Conservation (phyloP, 2,888 invertebrate species). For the Agrilus cyanescens region DNA sequence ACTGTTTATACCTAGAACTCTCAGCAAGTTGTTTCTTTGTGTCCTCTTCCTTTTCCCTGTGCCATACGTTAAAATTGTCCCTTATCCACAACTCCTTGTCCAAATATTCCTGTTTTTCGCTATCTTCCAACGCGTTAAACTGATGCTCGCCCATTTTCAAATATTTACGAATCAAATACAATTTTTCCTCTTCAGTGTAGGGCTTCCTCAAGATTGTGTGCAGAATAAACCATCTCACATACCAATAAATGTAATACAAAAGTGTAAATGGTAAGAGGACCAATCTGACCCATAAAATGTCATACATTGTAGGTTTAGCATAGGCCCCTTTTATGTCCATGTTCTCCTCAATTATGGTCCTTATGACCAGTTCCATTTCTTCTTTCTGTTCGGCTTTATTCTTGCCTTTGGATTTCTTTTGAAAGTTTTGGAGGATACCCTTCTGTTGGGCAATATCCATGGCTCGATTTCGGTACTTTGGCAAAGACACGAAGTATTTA, state of each 20-base stretch:
- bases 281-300: conserved; percentile 77
- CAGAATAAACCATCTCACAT: conserved; percentile 69
- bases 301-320: conserved; percentile 65
- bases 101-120: conserved; percentile 61
- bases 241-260: conserved; percentile 60
- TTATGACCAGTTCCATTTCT: conserved; percentile 69
- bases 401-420: conserved; percentile 40
- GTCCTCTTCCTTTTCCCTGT: conserved; percentile 71
- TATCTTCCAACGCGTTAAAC: conserved; percentile 62
- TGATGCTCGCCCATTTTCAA: conserved; percentile 62
- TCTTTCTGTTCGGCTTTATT: conserved; percentile 53
- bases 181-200: conserved; percentile 72
- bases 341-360: conserved; percentile 76
- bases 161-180: conserved; percentile 69
- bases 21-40: conserved; percentile 75
- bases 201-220: conserved; percentile 62
- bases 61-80: conserved; percentile 70
- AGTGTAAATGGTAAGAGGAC: conserved; percentile 67
- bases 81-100: conserved; percentile 70
- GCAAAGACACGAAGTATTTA: conserved; percentile 73
- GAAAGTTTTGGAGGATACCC: conserved; percentile 37
- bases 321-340: conserved; percentile 92
- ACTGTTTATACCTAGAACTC: conserved; percentile 77
- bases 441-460: conserved; percentile 53
- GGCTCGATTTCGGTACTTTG: conserved; percentile 77